A percentile compares a stretch with the other conserved stretches of the same genome.
These are phyloP conservation scores for Spicauda simplicius DNA, from an alignment of 2,888 invertebrate species.

Conservation along the genomic window DNA sequence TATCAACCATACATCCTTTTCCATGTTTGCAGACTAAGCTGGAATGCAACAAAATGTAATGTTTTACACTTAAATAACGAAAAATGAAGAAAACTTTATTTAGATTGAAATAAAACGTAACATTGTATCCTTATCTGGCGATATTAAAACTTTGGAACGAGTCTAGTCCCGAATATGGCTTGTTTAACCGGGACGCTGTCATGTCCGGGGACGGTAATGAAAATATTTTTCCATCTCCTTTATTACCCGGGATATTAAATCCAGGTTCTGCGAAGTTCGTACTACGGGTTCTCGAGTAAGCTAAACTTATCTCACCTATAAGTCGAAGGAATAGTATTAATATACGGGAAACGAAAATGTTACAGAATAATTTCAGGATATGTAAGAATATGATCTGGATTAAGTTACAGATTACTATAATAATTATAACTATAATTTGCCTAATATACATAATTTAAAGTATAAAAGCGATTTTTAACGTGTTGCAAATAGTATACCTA, in stretches of 20 bases:
- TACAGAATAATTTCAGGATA: too few relatives aligned
- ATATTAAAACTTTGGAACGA: conserved; percentile 61
- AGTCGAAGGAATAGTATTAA: not conserved
- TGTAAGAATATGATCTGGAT: too few relatives aligned
- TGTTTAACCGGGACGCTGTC: conserved; percentile 47
- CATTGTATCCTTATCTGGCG: conserved; percentile 34
- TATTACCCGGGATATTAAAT: conserved; percentile 75
- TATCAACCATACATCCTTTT: too few relatives aligned
- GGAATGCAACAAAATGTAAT: not conserved
- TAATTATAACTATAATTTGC: too few relatives aligned
- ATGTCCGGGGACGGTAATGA: conserved; percentile 67
- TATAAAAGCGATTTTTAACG: too few relatives aligned
- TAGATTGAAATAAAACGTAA: conserved; percentile 33
- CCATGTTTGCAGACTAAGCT: not conserved
- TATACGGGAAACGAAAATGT: too few relatives aligned
- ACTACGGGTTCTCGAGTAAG: conserved; percentile 40
- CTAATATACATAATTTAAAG: too few relatives aligned
- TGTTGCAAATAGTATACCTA: too few relatives aligned
- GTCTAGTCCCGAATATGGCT: conserved; percentile 54
- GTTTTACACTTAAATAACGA: not conserved
- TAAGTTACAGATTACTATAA: too few relatives aligned
- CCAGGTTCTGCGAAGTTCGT: conserved; percentile 61
- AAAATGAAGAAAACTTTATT: conserved; percentile 21
- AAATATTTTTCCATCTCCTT: conserved; percentile 76
- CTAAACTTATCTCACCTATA: not conserved